Conservation (phyloP, 1,140 invertebrate species). For the Cheumatopsyche charites region DNA sequence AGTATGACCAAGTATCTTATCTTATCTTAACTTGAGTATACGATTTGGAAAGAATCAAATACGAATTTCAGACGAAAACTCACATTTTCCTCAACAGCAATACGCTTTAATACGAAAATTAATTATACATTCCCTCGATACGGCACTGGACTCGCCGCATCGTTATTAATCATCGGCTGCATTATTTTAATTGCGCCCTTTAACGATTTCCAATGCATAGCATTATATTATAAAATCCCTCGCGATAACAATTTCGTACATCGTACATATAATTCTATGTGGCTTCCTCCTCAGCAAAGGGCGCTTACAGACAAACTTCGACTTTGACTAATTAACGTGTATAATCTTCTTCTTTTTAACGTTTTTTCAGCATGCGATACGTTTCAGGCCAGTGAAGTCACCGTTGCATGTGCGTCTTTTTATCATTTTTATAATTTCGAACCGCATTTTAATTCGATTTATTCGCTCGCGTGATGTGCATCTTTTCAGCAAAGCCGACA, state of each 20-base stretch:
- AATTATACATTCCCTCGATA: slow-evolving; percentile 1
- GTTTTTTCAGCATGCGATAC: slow-evolving; percentile 24
- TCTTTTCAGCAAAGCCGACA: background rate
- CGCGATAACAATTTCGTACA: too few relatives aligned
- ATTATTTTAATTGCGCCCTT: slow-evolving; percentile 11
- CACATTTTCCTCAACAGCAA: background rate
- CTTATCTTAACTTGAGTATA: too few relatives aligned
- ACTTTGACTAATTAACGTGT: too few relatives aligned
- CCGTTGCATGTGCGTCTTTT: background rate
- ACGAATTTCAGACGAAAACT: too few relatives aligned
- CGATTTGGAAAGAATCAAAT: too few relatives aligned
- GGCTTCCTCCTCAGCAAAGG: background rate
- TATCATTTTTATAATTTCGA: background rate
- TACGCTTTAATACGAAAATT: too few relatives aligned
- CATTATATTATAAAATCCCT: slow-evolving; percentile 9
- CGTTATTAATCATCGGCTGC: background rate
- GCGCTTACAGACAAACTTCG: background rate
- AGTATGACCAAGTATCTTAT: too few relatives aligned
- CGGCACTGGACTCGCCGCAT: background rate
- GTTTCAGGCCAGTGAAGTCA: slow-evolving; percentile 5
- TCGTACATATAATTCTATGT: slow-evolving; percentile 2
- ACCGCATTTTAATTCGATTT: background rate
- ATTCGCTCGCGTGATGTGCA: background rate
- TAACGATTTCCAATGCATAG: slow-evolving; percentile 3
- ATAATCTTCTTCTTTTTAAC: background rate